These are phyloP conservation scores for Ornithorhynchus anatinus DNA, from an alignment of 2,113 vertebrate genomes.

Conservation along the genomic window DNA sequence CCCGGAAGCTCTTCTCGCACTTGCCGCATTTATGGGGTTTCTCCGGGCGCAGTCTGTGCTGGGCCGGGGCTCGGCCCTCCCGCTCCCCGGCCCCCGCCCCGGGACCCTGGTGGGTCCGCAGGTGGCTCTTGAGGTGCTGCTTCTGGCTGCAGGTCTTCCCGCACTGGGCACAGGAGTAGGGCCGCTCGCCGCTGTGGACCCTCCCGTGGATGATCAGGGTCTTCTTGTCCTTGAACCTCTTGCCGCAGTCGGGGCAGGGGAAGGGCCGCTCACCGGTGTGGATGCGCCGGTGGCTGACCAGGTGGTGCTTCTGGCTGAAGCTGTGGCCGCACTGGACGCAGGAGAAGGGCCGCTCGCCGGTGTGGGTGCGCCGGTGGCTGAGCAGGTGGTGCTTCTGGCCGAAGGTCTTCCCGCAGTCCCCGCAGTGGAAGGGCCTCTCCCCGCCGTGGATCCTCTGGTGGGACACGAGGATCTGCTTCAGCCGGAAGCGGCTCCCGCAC, in stretches of 20 bases:
- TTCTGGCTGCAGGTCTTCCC: constrained; percentile 11
- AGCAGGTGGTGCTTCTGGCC: neutral
- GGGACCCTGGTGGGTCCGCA: neutral
- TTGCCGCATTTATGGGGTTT: neutral
- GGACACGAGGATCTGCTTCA: neutral
- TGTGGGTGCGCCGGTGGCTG: neutral
- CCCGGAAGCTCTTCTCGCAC: neutral
- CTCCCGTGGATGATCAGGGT: neutral
- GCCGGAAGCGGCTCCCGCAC: constrained; percentile 1
- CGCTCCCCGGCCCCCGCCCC: rapidly evolving
- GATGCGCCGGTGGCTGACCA: neutral
- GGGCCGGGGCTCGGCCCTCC: neutral
- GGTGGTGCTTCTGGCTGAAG: neutral
- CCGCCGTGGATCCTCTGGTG: neutral
- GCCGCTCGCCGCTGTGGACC: constrained; percentile 10
- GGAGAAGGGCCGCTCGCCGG: neutral
- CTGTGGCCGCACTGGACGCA: neutral
- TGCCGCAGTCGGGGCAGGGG: neutral
- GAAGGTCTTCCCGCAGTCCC: neutral
- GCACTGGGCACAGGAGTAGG: neutral
- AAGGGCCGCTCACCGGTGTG: neutral
- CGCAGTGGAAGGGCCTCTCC: neutral
- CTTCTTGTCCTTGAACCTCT: neutral
- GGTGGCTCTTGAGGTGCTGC: constrained; percentile 30
- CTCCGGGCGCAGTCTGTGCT: neutral